Evolutionary conservation across 2,888 invertebrate genomes (phyloP), one percentile per base, ranked within the genome.

Genomic region (Tetragonula carbonaria): DNA sequence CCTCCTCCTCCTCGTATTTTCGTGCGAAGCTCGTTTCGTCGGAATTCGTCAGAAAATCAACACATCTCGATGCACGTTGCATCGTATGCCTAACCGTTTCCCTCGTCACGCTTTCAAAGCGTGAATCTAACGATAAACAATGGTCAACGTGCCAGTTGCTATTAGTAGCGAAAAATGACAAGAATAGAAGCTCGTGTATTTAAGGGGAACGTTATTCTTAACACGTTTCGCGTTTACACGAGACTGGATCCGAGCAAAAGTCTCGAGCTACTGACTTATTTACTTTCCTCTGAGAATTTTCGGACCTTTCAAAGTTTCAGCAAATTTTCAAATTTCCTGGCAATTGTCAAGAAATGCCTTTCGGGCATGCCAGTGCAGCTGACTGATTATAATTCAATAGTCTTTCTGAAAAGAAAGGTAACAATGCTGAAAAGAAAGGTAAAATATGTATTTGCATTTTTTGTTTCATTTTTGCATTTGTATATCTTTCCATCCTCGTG

Each of bases 1-100:
- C 38, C 45, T 62, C 6, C 18, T 8, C 23, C 28, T 28, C 28
- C 28, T 28, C 14, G 18, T 82, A 84, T 84, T 84, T 78, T 18
- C 84, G n/a, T 14, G 14, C 53, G 65, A 23, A 67, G 59, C 14
- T 77, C 59, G 51, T 51, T 72, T 73, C 33, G 38, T 4, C 4
- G 55, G 53, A 4, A 6, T 55, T 50, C 23, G 28, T 57, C 21
- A 45, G 4, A 63, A 66, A 74, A 50, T 33, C 50, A 0, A 67
- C 13, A 65, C 71, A 51, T 50, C 21, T 38, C 45, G 4, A 18
- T 4, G 53, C 33, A 51, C 45, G 8, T 45, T 45, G 45, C 45
- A 28, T 28, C 28, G 45, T 45, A 59, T 21, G 65, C 67, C 11
- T 4, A 14, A 23, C 21, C 23, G 5, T 14, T 21, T 8, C 38